Base-by-base conservation (phyloP, 92 coral and sea anemone genomes). In the Hydrozoanthus gracilis region DNA sequence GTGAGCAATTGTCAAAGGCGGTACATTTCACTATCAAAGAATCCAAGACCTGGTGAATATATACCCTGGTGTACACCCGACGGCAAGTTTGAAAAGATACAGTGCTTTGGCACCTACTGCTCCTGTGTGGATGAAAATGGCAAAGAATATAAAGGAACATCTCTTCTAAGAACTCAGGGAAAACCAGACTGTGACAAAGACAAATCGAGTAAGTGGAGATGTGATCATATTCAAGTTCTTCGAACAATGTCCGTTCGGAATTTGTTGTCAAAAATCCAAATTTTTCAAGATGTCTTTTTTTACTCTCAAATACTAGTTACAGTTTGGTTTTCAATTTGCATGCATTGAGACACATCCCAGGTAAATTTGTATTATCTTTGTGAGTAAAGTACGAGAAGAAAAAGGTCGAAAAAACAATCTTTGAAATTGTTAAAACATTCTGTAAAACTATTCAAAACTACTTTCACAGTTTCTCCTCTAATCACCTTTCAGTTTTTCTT, bases 81-180 rank as follows among this genome's bases (percentile, higher is more conserved):
- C 20, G 84, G 84, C 8, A 18, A 48, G 71, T 79, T 61, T 49
- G 84, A 79, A 50, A 79, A 64, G 44, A 64, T 2, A 14, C 84
- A 79, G 54, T 79, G 84, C 84, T 79, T 79, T 62, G 73, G 65
- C 46, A 79, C 84, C 7, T 79, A 79, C 15, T 79, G 84, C 72
- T 79, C 65, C 44, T 79, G 84, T 62, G 84, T 79, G 51, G 68
- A 79, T 13, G 18, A 64, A 13, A 79, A 79, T 45, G 84, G 84
- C 17, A 64, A 69, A n/a, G 84, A 79, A 47, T 46, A 15, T 39
- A 79, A 79, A 35, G 5, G 27, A 49, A 79, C 84, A 13, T 4
- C 58, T 14, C 60, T 79, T 46, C 16, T 18, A 1, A 79, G 84
- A 47, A 79, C 55, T 17, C 74, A 79, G 45, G 84, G 73, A 61